Base-by-base conservation (phyloP, 2,888 invertebrate genomes). In the Drosophila lutescens region DNA sequence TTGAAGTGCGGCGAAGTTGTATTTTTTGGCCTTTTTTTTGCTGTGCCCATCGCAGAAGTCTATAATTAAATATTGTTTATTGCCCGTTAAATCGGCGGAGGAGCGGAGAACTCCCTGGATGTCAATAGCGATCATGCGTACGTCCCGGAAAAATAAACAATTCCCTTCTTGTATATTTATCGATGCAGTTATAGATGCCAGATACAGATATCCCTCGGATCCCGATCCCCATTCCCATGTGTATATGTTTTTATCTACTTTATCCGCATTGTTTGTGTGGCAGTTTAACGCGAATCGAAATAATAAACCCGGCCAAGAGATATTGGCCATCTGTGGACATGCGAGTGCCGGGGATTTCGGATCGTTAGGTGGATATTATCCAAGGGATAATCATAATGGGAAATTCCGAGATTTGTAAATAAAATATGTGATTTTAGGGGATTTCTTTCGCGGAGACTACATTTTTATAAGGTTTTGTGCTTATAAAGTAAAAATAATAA, bases 251-350 rank as follows among this genome's bases (percentile, higher is more conserved):
- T 54, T 56, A 70, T 70, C 53, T 70, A 51, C 70, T 63, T 57
- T 41, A 43, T 56, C 38, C 36, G 41, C 50, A 60, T 49, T 60
- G 65, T 70, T 68, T 55, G 62, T 60, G 67, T 58, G 53, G 41
- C 63, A 62, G 23, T 50, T 47, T 49, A 41, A 20, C 32, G 55
- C 38, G 26, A 59, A 62, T 47, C 23, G 32, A 59, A 53, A 41
- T 58, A 74, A 80, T 51, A 73, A 51, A 58, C 38, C 36, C 43
- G 30, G 15, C 63, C 62, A 30, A 79, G 65, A 80, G 65, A 80
- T 55, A 80, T 63, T 70, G 56, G 30, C 71, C 71, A 69, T 66
- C 40, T 69, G 68, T 17, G n/a, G 47, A 13, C 3, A 13, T 23
- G 44, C 41, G 34, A 53, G 23, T 47, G 30, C 1, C 47, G 30